phyloP scores from a whole-genome alignment of 92 coral and sea anemone species.

The Palythoa heliodiscus region DNA sequence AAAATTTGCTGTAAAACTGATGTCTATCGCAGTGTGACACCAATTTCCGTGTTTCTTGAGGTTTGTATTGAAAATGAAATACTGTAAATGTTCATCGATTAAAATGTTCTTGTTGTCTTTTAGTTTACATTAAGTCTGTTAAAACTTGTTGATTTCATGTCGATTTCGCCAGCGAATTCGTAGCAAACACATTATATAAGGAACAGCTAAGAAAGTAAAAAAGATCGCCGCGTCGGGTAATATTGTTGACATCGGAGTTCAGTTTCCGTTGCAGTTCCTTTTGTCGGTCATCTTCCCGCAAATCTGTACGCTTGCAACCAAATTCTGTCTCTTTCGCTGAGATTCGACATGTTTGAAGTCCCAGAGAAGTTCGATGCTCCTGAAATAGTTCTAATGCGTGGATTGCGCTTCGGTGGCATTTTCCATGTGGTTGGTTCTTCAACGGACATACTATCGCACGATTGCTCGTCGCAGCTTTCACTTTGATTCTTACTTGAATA shows the following conservation, averaged over 20 bases:
- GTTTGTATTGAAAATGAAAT: slow-evolving; percentile 10
- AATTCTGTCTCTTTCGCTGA: slow-evolving; percentile 80
- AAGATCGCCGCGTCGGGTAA: background rate
- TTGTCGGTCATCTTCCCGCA: slow-evolving; percentile 68
- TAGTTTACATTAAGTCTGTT: background rate
- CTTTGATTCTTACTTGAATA: slow-evolving; percentile 52
- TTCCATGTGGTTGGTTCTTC: slow-evolving; percentile 81
- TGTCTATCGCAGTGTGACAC: background rate
- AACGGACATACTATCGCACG: slow-evolving; percentile 83
- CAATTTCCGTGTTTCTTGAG: background rate
- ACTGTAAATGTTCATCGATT: slow-evolving; percentile 22
- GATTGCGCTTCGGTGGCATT: slow-evolving; percentile 80
- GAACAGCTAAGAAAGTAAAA: background rate
- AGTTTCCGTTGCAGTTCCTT: slow-evolving; percentile 25
- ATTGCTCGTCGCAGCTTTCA: slow-evolving; percentile 48
- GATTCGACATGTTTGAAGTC: slow-evolving; percentile 67
- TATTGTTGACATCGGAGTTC: slow-evolving; percentile 14
- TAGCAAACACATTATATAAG: slow-evolving; percentile 7
- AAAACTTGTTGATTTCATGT: slow-evolving; percentile 42
- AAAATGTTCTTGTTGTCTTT: slow-evolving; percentile 27
- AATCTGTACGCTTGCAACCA: slow-evolving; percentile 85
- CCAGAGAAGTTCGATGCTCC: slow-evolving; percentile 90
- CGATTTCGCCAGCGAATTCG: slow-evolving; percentile 73
- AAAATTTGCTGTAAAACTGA: slow-evolving; percentile 19
- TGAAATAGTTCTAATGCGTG: slow-evolving; percentile 82